Percentiles rank a stretch among this genome's conserved stretches.
Conservation (phyloP, 2,888 invertebrate species). For the Mimas tiliae region DNA sequence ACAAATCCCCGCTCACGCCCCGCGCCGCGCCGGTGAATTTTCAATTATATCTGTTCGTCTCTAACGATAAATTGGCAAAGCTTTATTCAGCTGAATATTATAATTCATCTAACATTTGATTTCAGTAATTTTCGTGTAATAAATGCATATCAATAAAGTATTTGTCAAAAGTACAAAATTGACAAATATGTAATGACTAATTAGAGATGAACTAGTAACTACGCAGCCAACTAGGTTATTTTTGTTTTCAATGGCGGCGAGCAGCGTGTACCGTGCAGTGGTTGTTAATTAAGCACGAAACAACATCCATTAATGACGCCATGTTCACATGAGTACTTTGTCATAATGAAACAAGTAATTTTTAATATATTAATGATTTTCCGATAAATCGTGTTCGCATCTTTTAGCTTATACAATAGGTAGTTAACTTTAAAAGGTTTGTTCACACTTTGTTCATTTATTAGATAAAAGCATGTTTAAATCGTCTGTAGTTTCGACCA, state of each 20-base stretch:
- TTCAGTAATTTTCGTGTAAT: constrained; percentile 31
- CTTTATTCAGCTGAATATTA: constrained; percentile 41
- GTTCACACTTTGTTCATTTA: no score
- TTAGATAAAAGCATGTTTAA: no score
- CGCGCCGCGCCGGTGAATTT: constrained; percentile 47
- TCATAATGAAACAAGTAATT: constrained; percentile 1
- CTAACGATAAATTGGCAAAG: constrained; percentile 49
- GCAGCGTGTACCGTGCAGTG: background rate
- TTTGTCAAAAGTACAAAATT: constrained; percentile 18
- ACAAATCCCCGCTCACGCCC: constrained; percentile 46
- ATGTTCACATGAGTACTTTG: constrained; percentile 31
- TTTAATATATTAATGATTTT: background rate
- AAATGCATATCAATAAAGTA: constrained; percentile 5
- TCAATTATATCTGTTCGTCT: constrained; percentile 53
- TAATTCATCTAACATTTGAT: constrained; percentile 38
- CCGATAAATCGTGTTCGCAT: background rate
- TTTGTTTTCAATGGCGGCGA: background rate
- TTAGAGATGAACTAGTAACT: no score
- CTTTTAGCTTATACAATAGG: no score
- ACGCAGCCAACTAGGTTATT: constrained; percentile 11
- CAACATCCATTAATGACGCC: constrained; percentile 34
- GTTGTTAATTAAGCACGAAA: constrained; percentile 37
- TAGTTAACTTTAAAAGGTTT: no score
- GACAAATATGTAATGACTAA: background rate
- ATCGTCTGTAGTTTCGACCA: no score